Base-by-base conservation (phyloP, 2,888 invertebrate species). In the Eupithecia pulchellata region DNA sequence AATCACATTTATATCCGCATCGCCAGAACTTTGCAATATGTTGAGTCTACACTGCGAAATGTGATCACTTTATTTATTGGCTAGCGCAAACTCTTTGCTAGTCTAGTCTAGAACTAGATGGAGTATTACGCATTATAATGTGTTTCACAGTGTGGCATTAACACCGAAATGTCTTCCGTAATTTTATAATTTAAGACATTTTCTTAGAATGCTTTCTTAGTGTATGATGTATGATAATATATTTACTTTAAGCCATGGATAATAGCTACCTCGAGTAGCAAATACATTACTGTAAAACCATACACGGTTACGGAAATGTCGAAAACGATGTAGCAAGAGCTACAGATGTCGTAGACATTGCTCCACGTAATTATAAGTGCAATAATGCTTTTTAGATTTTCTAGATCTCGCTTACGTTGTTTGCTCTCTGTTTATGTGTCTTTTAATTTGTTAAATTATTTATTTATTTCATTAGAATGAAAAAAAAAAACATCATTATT, bases 91-190 rank as follows among this genome's bases (percentile, higher is more conserved):
- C 29, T 4, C n/a, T 32, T 60, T 34, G 30, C 13, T 20, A 61
- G 34, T 32, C 32, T 58, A 30, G 55, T 3, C n/a, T n/a, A 17
- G 29, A n/a, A 13, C 14, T 61, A 36, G 61, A 14, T 61, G 6
- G 25, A 36, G 34, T 34, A 60, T 60, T 34, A 20, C 58, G 13
- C 20, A 6, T 25, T 9, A 34, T 25, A 2, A 20, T 32, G 27
- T 67, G 34, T 61, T 60, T 69, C 60, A 64, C 68, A 58, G 64
- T 64, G 57, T 63, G n/a, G 47, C 52, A 39, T 27, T 9, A 57
- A 58, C 64, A 69, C 47, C 42, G 20, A 64, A n/a, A 64, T 69
- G 69, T 69, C 64, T 69, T 69, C 69, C 47, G 64, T 69, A 27
- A 64, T 29, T 58, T 20, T 42, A 30, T 60, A 64, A 32, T 30